Evolutionary conservation across 2,797 vertebrate species (phyloP).

Genomic region (Pangasius larnaudii): DNA sequence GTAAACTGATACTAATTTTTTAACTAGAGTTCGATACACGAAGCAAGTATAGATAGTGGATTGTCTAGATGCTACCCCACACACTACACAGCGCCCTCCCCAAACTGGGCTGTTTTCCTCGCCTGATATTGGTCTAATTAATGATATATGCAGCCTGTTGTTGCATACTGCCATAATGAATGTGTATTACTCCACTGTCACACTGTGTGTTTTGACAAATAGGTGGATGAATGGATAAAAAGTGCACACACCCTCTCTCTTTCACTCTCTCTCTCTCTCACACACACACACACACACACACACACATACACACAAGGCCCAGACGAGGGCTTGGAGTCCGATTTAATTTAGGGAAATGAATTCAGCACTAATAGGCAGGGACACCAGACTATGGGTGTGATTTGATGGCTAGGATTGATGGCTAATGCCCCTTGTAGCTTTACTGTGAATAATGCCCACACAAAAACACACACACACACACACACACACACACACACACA

Average conservation of each 20-base stretch:
- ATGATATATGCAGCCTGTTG: constrained; percentile 77
- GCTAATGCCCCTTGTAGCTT: constrained; percentile 74
- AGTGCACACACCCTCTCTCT: constrained; percentile 54
- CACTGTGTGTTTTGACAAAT: constrained; percentile 82
- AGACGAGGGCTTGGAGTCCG: constrained; percentile 78
- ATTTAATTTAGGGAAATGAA: constrained; percentile 86
- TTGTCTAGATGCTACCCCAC: neutral
- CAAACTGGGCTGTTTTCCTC: constrained; percentile 49
- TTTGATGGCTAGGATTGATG: constrained; percentile 82
- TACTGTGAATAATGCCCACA: constrained; percentile 72
- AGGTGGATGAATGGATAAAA: constrained; percentile 77
- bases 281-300: constrained; percentile 3
- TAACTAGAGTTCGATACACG: constrained; percentile 61
- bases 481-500: neutral
- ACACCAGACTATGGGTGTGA: constrained; percentile 77
- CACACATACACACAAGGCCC: constrained; percentile 64
- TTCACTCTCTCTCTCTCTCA: neutral
- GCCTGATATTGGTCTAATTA: constrained; percentile 74
- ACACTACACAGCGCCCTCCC: constrained; percentile 14
- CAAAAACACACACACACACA: constrained; percentile 17
- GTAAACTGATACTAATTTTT: constrained; percentile 75
- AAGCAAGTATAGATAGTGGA: constrained; percentile 33
- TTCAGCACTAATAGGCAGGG: constrained; percentile 80
- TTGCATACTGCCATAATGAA: constrained; percentile 81
- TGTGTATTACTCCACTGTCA: constrained; percentile 80